phyloP scores from a whole-genome alignment of 2,888 invertebrate genomes.

The Drosophila subsilvestris region DNA sequence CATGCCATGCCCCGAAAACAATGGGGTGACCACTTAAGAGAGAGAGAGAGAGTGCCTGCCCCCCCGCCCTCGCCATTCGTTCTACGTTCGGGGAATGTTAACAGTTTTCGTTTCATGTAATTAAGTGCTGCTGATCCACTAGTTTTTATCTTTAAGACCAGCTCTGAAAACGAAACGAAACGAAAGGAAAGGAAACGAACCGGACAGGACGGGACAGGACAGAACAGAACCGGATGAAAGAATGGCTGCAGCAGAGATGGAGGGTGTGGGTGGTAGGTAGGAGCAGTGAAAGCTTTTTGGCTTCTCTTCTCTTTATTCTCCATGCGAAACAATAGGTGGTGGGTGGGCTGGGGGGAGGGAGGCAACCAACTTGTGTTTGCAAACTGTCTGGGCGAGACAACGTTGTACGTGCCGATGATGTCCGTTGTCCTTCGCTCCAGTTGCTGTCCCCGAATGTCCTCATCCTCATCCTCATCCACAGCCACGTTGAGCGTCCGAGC shows the following conservation, averaged over 20 bases:
- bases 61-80: too few species aligned
- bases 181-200: background rate
- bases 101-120: slow-evolving; percentile 79
- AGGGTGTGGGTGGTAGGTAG: background rate
- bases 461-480: slow-evolving; percentile 9
- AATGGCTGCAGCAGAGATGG: background rate
- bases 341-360: background rate
- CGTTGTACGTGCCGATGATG: slow-evolving; percentile 62
- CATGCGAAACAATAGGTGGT: slow-evolving; percentile 34
- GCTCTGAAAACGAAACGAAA: slow-evolving; percentile 5
- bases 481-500: slow-evolving; percentile 5
- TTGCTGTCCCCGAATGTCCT: background rate
- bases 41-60: too few species aligned
- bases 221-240: slow-evolving; percentile 7
- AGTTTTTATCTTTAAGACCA: slow-evolving; percentile 66
- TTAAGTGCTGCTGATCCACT: slow-evolving; percentile 79
- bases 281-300: slow-evolving; percentile 62
- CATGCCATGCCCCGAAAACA: slow-evolving; percentile 58
- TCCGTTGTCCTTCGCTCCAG: slow-evolving; percentile 22
- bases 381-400: slow-evolving; percentile 78
- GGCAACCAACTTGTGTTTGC: slow-evolving; percentile 66
- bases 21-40: slow-evolving; percentile 57
- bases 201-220: slow-evolving; percentile 2
- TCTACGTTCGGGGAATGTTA: slow-evolving; percentile 59
- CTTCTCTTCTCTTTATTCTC: slow-evolving; percentile 4